These are phyloP conservation scores for Camponotus fellah DNA, from an alignment of 2,888 invertebrate genomes.

Conservation along the genomic window DNA sequence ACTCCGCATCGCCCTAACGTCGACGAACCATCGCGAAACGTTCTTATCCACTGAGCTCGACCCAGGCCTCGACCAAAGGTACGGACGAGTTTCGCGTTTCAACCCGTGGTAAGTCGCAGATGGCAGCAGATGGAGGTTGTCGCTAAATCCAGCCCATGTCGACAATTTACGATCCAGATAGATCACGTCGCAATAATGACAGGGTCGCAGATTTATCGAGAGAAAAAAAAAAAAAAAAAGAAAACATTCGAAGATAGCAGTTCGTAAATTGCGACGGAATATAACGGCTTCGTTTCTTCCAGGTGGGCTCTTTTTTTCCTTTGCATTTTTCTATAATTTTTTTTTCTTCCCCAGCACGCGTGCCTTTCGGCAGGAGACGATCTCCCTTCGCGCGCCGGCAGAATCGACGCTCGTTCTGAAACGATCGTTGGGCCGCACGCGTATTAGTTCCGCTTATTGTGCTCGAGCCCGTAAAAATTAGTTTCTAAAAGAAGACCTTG, in stretches of 20 bases:
- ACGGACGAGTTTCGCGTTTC: conserved; percentile 44
- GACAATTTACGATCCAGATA: neutral
- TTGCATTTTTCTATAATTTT: neutral
- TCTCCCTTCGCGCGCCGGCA: neutral
- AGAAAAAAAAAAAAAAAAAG: neutral
- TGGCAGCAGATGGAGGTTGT: conserved; percentile 76
- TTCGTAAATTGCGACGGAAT: neutral
- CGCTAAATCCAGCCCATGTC: conserved; percentile 17
- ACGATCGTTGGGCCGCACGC: neutral
- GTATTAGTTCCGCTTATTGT: conserved; percentile 14
- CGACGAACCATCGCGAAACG: conserved; percentile 40
- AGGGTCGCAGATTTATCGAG: neutral
- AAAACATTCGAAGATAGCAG: neutral
- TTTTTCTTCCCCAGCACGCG: neutral
- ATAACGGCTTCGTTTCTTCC: neutral
- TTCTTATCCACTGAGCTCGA: conserved; percentile 77
- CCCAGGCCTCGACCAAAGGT: conserved; percentile 57
- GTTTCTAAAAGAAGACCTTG: conserved; percentile 20
- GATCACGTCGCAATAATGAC: neutral
- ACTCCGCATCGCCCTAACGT: neutral
- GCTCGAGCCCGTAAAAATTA: conserved; percentile 10
- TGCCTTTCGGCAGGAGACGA: neutral
- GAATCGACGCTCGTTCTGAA: neutral
- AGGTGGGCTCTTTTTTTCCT: neutral
- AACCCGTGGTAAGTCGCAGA: conserved; percentile 70